Evolutionary conservation across 2,113 vertebrate genomes (phyloP), one percentile per base, ranked within the genome.

Genomic region (Cyprinus carpio): DNA sequence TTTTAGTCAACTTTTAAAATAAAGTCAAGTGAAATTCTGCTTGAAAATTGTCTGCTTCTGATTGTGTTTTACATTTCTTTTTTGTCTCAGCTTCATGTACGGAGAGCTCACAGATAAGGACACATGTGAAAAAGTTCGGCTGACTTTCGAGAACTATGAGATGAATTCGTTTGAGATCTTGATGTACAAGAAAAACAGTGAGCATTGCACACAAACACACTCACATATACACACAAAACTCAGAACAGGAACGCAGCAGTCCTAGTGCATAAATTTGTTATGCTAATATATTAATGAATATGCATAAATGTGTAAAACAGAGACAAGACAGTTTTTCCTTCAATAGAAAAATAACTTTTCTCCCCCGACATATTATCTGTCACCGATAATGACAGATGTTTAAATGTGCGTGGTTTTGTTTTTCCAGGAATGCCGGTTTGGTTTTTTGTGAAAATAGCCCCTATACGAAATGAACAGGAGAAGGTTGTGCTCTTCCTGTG

Each of bases 101-200:
- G 98, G 98, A 75, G 98, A 99, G 93, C 95, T 99, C 93, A 99
- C 98, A 6, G 98, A 99, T 91, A 99, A 98, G 93, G 98, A 99
- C 84, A 99, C 98, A 1, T 94, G 95, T 54, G 98, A 99, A 88
- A 99, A 99, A 92, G 98, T 99, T 85, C 96, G 97, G 83, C 97
- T 98, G 87, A 99, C 98, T 0, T 99, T 99, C 89, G 97, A 99
- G 92, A 99, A 99, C 93, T 99, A 99, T 85, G 98, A 99, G 93
- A 98, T 98, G 96, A 99, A 98, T 89, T 99, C 98, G 37, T 99
- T 99, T 91, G 98, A 99, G 94, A 98, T 99, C 91, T 91, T 99
- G 90, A 99, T 99, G 98, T 99, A 99, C 93, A 99, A 98, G 93
- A 99, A 99, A 87, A 99, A 99, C 94, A 95, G 98, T 99, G 94